phyloP scores from a whole-genome alignment of 1,140 invertebrate species.

The Oncopodura yosiiana region DNA sequence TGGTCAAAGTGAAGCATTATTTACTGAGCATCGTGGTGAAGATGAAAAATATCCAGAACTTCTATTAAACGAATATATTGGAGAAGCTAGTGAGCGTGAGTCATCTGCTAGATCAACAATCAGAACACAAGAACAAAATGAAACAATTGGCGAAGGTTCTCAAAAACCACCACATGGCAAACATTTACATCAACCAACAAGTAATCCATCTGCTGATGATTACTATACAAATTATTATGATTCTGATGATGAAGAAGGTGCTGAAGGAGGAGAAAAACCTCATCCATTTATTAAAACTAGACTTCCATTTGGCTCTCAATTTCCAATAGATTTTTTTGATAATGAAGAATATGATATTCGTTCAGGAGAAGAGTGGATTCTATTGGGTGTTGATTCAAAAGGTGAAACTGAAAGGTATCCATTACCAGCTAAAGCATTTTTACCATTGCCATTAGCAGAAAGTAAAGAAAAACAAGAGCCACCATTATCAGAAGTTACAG shows the following conservation, averaged over 20 bases:
- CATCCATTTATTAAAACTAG: slow-evolving; percentile 19
- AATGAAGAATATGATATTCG: slow-evolving; percentile 24
- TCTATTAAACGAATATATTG: no score
- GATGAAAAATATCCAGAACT: no score
- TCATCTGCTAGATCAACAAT: no score
- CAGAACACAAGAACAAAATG: no score
- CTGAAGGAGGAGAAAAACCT: background rate
- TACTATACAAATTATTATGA: no score
- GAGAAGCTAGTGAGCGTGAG: no score
- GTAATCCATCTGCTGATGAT: no score
- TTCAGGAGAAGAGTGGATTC: slow-evolving; percentile 17
- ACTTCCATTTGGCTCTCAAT: slow-evolving; percentile 18
- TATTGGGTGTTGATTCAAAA: slow-evolving; percentile 12
- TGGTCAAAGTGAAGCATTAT: no score
- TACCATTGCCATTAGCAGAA: slow-evolving; percentile 3
- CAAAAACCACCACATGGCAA: no score
- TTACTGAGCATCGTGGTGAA: no score
- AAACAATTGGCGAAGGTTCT: no score
- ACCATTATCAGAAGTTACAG: slow-evolving; percentile 16
- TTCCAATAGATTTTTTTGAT: slow-evolving; percentile 28
- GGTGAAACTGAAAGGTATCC: slow-evolving; percentile 9
- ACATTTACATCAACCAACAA: no score
- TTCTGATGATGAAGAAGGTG: background rate
- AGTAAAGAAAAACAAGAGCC: background rate
- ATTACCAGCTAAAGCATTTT: slow-evolving; percentile 28